Base-by-base conservation (phyloP, 2,797 vertebrate genomes). In the Xerus rutilus region DNA sequence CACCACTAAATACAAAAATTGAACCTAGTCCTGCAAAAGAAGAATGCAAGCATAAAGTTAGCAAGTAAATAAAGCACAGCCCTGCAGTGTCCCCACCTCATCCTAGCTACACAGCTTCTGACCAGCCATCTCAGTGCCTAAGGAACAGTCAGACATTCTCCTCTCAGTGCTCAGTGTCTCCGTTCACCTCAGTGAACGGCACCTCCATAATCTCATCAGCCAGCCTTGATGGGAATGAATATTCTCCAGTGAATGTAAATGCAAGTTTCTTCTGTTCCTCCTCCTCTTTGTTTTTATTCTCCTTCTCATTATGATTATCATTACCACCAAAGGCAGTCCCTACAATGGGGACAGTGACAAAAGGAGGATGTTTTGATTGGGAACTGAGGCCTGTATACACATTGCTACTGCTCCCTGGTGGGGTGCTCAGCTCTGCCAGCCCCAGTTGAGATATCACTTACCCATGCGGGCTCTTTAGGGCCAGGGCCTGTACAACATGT, bases 381-480 rank as follows among this genome's bases (percentile, higher is more conserved):
- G 69, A 69, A 43, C 2, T 0, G 79, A 95, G 88, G n/a, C 94
- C 65, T n/a, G n/a, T n/a, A 39, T 35, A 57, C 83, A 73, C 85
- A 85, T 79, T 62, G 84, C 0, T 3, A 62, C 35, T 0, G 8
- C 17, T 92, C 95, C 97, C 97, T 52, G 76, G 74, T 59, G 95
- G 67, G 72, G 59, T 95, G 67, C 7, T 1, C 0, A 2, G 70
- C 82, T 83, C 93, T 95, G 89, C 92, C 93, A 92, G 86, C 78
- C 92, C 89, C 88, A 25, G 30, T 81, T 94, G 88, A 97, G 77
- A 79, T 97, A 97, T 90, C 96, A 91, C n/a, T 39, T 90, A n/a
- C 1, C 88, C 25, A 91, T 3, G 28, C 0, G 0, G 7, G 67
- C 94, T 96, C 95, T 91, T 92, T 84, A 2, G 97, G 90, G 93